phyloP scores from a whole-genome alignment of 2,797 vertebrate species.

The Toxotes lorentzi region DNA sequence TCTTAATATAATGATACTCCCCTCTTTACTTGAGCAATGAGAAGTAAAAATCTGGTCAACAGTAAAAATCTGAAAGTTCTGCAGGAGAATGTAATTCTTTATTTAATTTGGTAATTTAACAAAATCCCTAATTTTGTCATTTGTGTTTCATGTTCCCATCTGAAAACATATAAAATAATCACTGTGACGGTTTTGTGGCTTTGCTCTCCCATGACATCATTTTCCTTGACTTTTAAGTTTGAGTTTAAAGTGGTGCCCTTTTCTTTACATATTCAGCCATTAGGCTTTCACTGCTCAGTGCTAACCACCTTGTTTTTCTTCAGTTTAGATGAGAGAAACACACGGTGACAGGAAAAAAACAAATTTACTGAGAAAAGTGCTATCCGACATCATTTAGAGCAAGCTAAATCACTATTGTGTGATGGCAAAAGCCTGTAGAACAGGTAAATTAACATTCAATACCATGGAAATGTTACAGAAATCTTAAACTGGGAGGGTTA shows the following conservation, averaged over 20 bases:
- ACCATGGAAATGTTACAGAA: background rate
- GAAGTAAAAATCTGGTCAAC: background rate
- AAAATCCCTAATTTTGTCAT: background rate
- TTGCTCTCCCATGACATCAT: background rate
- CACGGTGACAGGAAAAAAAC: fast-evolving
- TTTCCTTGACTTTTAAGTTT: background rate
- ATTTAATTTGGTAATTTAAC: background rate
- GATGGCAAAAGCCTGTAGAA: background rate
- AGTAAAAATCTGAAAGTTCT: background rate
- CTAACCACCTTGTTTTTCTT: background rate
- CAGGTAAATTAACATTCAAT: background rate
- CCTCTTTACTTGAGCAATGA: background rate
- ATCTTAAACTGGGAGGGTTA: background rate
- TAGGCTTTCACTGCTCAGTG: background rate
- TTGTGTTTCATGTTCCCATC: background rate
- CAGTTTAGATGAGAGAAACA: background rate
- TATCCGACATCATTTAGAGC: background rate
- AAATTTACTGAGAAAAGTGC: background rate
- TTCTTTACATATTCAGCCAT: background rate
- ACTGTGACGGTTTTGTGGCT: background rate
- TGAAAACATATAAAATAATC: background rate
- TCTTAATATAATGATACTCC: constrained; percentile 5
- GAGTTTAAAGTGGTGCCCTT: background rate
- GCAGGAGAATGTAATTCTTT: background rate
- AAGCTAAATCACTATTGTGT: background rate